Evolutionary conservation across 1,140 invertebrate genomes (phyloP), one percentile per base, ranked within the genome.

Genomic region (Heliconius nattereri): DNA sequence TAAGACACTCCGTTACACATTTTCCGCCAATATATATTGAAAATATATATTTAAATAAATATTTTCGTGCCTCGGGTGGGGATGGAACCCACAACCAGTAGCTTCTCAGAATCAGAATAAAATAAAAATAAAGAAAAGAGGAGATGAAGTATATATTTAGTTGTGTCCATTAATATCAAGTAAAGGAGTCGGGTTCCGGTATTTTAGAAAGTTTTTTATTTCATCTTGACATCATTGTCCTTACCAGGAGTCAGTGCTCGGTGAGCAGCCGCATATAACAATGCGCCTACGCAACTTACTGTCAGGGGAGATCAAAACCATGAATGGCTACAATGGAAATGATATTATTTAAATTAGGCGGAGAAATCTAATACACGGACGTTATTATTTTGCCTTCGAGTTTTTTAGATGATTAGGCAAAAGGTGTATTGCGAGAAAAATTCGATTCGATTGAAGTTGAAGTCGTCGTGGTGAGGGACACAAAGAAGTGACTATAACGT

Each of bases 171-270:
- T 26, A 66, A 29, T 16, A n/a, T 11, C 60, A 66, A 66, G 60
- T 26, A 29, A 60, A 26, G 2, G 23, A 11, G 71, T 77, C 40
- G 40, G 70, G 76, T 72, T 71, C 70, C 57, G 79, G 79, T 77
- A 74, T 70, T 80, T 80, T 80, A 77, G 79, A 80, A 80, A 80
- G 79, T 77, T 23, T 75, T 45, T 54, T 45, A 37, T 75, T 75
- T 74, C 54, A 54, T 76, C 40, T 29, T 74, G 75, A 80, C 79
- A 80, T 80, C 79, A 35, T 80, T 80, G 71, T 57, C 79, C 79
- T 75, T 80, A 80, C 76, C 71, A 49, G 73, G 57, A 79, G 75
- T 26, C 54, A 54, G 20, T 57, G 54, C 54, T 57, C 75, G 66
- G 71, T 73, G 60, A 66, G 66, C 37, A 73, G 45, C 20, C 54